Evolutionary conservation across 2,888 invertebrate genomes (phyloP), one percentile per base, ranked within the genome.

Genomic region (Thymelicus sylvestris): DNA sequence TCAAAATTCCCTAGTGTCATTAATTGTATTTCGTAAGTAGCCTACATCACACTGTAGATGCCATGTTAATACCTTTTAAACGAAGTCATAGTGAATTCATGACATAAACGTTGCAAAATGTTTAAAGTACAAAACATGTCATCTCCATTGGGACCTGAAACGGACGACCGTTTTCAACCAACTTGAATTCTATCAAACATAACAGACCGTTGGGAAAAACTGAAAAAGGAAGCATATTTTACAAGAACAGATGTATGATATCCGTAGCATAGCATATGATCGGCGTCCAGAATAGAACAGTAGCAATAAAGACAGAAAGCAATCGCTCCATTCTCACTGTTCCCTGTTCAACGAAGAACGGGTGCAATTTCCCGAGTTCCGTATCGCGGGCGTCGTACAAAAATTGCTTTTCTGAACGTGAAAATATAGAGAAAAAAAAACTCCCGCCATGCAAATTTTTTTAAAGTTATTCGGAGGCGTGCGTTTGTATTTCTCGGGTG

Each of bases 381-480:
- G 88, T 89, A 87, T 89, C 91, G 91, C 85, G 86, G 81, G 82
- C 88, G 90, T 89, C 90, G 90, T 90, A 90, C 91, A 90, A 93
- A 93, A 93, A 93, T 92, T 93, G 93, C 92, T 93, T 93, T 93
- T 88, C 92, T 88, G 85, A 88, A 88, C 86, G 88, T 86, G 84
- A 86, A 90, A 90, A 91, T 89, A 89, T 86, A 88, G 83, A 89
- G 82, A 88, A 87, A 90, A 89, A 50, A 89, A 87, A 81, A 75
- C 78, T 79, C 79, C 50, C 83, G 85, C 85, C 84, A 93, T 92
- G 93, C 91, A 93, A 93, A 93, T 92, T 93, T 93, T 90, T 91
- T 91, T 92, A 91, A 90, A 93, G 93, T 92, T 93, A 91, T 92
- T 92, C 89, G 89, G 81, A 89, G 91, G 88, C 92, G 92, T 91